Evolutionary conservation across 2,113 vertebrate genomes (phyloP).

Genomic region (Brachypodius melanocephalos): DNA sequence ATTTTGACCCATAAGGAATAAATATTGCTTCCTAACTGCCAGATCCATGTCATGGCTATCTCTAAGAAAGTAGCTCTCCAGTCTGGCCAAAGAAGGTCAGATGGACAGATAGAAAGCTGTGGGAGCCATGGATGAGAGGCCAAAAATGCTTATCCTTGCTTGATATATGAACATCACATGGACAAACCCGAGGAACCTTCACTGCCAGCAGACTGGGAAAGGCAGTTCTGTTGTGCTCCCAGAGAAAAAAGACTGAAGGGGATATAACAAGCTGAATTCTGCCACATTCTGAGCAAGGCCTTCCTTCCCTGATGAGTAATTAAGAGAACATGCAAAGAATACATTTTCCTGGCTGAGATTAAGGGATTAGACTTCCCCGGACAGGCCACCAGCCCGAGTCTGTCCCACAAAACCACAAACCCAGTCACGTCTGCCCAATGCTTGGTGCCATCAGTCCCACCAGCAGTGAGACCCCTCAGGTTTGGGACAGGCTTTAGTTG

Average conservation of each 20-base stretch:
- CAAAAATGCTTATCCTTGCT: background rate
- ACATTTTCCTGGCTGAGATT: background rate
- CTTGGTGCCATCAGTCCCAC: fast-evolving
- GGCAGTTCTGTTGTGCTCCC: background rate
- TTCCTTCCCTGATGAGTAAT: background rate
- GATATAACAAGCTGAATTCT: background rate
- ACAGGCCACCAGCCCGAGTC: fast-evolving
- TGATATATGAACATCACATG: fast-evolving
- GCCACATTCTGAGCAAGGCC: background rate
- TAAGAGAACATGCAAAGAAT: background rate
- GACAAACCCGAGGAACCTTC: background rate
- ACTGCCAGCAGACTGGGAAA: fast-evolving
- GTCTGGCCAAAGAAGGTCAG: background rate
- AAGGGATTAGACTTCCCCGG: background rate
- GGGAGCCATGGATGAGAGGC: background rate
- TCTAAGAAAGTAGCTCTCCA: background rate
- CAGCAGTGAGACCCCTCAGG: background rate
- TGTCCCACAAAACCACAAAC: background rate
- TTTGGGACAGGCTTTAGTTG: background rate
- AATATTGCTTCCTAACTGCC: background rate
- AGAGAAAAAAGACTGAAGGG: background rate
- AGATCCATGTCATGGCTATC: background rate
- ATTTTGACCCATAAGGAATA: background rate
- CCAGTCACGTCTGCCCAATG: fast-evolving
- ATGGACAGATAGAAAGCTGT: background rate